A percentile compares a stretch with the other conserved stretches of the same genome.
Evolutionary conservation across 2,113 vertebrate species (phyloP).

Genomic region (Macaca mulatta): DNA sequence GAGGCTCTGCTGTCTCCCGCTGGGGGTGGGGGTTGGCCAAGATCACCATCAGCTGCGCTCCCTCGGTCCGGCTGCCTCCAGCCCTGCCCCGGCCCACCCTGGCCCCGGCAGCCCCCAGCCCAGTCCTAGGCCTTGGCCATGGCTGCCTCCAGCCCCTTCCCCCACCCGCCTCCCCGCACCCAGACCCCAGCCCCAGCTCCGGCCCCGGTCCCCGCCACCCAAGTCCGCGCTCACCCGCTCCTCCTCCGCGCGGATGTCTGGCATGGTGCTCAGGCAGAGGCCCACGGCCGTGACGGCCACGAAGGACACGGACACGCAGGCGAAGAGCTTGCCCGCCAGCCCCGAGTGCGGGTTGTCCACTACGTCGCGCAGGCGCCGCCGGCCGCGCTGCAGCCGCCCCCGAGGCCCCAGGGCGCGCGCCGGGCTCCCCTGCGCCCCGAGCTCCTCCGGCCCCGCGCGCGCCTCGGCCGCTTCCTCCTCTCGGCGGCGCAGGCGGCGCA

Average conservation of each 20-base stretch:
- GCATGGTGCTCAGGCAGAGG: slow-evolving; percentile 98
- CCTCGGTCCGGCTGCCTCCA: background rate
- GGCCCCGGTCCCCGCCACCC: fast-evolving
- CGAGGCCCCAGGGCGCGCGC: slow-evolving; percentile 80
- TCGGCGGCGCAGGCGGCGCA: slow-evolving; percentile 90
- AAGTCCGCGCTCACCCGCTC: slow-evolving; percentile 87
- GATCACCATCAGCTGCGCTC: too few relatives aligned
- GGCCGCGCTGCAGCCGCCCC: slow-evolving; percentile 82
- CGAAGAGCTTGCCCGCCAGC: slow-evolving; percentile 95
- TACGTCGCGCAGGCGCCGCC: slow-evolving; percentile 92
- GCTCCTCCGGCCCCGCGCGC: slow-evolving; percentile 75
- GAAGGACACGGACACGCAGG: slow-evolving; percentile 94
- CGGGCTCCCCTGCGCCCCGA: background rate
- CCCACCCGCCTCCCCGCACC: too few relatives aligned
- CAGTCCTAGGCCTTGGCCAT: background rate
- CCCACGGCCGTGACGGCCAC: slow-evolving; percentile 96
- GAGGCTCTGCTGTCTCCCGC: background rate
- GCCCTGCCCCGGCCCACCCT: background rate
- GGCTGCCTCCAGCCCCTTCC: fast-evolving
- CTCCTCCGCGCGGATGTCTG: slow-evolving; percentile 95
- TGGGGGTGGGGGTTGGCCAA: background rate
- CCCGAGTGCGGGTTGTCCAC: slow-evolving; percentile 96
- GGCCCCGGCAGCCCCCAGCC: background rate
- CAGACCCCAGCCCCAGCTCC: background rate
- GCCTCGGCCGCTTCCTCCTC: slow-evolving; percentile 93